phyloP scores from a whole-genome alignment of 2,888 invertebrate species.

The Cheilosia vulpina region DNA sequence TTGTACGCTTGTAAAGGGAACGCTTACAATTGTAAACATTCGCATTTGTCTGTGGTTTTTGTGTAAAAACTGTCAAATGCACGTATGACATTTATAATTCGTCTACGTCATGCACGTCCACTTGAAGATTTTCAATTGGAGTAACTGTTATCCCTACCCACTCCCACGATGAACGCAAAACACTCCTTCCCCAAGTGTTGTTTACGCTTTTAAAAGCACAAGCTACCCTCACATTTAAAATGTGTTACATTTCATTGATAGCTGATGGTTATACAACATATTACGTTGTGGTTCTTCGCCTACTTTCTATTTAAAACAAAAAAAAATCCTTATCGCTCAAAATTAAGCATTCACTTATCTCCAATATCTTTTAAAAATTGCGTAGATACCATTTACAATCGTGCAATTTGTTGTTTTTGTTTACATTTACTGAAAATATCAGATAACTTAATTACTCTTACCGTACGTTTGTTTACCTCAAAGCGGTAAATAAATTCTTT shows the following conservation, averaged over 20 bases:
- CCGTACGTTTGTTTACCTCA: conserved; percentile 9
- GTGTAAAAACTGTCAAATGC: too few species aligned
- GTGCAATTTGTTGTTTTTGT: conserved; percentile 1
- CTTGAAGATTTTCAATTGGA: too few species aligned
- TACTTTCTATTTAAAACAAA: neutral
- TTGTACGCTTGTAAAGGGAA: too few species aligned
- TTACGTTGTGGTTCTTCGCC: conserved; percentile 16
- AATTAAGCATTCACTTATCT: conserved; percentile 31
- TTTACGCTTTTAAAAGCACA: too few species aligned
- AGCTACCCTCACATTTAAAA: neutral
- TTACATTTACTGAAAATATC: conserved; percentile 23
- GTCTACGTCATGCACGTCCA: too few species aligned
- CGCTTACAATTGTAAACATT: too few species aligned
- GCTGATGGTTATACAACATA: conserved; percentile 21
- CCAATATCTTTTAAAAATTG: neutral
- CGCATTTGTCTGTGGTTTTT: too few species aligned
- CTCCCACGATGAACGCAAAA: too few species aligned
- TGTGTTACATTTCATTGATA: conserved; percentile 2
- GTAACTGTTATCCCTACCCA: too few species aligned
- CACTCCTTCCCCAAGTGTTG: too few species aligned
- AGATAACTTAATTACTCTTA: conserved; percentile 10
- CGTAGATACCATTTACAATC: conserved; percentile 1
- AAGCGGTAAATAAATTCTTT: conserved; percentile 10
- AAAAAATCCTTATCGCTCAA: neutral
- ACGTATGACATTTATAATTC: too few species aligned